Conservation (phyloP, 37 sponge, comb jelly and placozoan species). For the Dysidea cf. avara region DNA sequence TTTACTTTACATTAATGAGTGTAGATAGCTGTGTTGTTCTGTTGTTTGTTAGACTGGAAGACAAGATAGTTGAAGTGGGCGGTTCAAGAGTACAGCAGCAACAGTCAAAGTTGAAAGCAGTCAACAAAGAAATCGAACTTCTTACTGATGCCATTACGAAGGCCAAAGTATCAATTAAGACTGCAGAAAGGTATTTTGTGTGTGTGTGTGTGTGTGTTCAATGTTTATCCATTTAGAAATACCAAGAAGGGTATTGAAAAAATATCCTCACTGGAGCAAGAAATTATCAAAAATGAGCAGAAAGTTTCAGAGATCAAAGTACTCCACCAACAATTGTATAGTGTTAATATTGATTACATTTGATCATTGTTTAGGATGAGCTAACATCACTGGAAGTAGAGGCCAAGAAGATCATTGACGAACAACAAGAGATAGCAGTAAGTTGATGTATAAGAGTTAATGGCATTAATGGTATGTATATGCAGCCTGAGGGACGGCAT, state of each 20-base stretch:
- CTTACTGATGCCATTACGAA: conserved; percentile 74
- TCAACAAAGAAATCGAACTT: conserved; percentile 69
- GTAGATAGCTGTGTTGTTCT: too few relatives aligned
- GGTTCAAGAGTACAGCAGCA: conserved; percentile 70
- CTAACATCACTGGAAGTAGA: conserved; percentile 70
- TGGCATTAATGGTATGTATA: too few relatives aligned
- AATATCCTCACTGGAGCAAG: conserved; percentile 62
- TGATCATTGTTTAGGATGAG: not conserved
- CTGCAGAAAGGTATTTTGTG: conserved; percentile 44
- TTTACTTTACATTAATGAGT: too few relatives aligned
- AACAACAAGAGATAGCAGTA: conserved; percentile 49
- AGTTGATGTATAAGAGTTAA: not conserved
- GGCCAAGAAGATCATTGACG: conserved; percentile 42
- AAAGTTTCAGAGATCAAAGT: conserved; percentile 43
- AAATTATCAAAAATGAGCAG: conserved; percentile 32
- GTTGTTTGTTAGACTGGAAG: conserved; percentile 64
- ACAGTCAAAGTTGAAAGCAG: conserved; percentile 73
- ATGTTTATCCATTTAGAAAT: conserved; percentile 42
- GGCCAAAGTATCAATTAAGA: conserved; percentile 85
- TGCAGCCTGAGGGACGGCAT: too few relatives aligned
- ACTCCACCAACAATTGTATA: too few relatives aligned
- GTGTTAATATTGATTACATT: not conserved
- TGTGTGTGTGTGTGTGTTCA: not conserved
- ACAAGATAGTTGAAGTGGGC: conserved; percentile 75
- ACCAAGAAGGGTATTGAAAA: conserved; percentile 67